Percentiles rank a stretch among this genome's conserved stretches.
Conservation (phyloP, 1,140 invertebrate species). For the Drosophila littoralis region DNA sequence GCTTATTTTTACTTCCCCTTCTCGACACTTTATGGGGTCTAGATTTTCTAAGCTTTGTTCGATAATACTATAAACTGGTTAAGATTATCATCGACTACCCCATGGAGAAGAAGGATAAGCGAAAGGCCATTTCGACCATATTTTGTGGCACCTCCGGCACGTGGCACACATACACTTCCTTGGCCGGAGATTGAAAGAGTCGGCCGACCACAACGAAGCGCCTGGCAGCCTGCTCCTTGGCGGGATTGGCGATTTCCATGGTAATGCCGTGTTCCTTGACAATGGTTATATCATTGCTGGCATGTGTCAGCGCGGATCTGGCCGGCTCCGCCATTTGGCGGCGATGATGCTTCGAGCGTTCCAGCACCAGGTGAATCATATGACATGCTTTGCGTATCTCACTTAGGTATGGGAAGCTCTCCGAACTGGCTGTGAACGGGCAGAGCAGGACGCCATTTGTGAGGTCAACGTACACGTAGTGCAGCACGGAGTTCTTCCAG, state of each 20-base stretch:
- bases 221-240: conserved; percentile 23
- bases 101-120: conserved; percentile 86
- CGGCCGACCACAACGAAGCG: conserved; percentile 86
- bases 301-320: conserved; percentile 10
- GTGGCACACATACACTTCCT: conserved; percentile 92
- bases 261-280: conserved; percentile 85
- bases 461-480: conserved; percentile 78
- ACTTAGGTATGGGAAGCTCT: conserved; percentile 86
- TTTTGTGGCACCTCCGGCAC: conserved; percentile 91
- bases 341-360: conserved; percentile 87
- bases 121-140: conserved; percentile 92
- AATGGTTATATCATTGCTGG: conserved; percentile 89
- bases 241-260: conserved; percentile 40
- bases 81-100: conserved; percentile 39
- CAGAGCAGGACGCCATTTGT: conserved; percentile 69
- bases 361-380: conserved; percentile 88
- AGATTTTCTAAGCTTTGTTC: no score
- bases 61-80: no score
- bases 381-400: conserved; percentile 89
- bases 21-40: no score
- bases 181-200: conserved; percentile 89
- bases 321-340: conserved; percentile 86
- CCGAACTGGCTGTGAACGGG: conserved; percentile 73
- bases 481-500: conserved; percentile 72
- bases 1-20: neutral